Base-by-base conservation (phyloP, 1,140 invertebrate species). In the Archivesica marissinica region DNA sequence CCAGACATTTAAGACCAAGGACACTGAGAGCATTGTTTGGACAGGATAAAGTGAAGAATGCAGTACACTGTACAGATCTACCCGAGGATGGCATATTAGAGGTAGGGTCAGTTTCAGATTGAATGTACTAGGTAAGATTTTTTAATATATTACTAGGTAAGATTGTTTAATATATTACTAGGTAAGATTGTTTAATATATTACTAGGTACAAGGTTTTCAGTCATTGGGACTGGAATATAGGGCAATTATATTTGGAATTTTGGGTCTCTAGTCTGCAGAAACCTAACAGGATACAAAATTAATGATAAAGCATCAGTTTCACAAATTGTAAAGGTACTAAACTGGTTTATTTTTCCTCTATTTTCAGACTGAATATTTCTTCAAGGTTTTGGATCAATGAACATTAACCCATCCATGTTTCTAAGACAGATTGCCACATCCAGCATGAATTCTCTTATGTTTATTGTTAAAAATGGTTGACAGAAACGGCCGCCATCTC, bases 51-150 rank as follows among this genome's bases (percentile, higher is more conserved):
- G 95, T 98, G 28, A 95, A 96, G 91, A 99, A 99, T 94, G 97
- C 97, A 11, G 94, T 99, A 7, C 98, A 99, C 93, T 98, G 98
- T 91, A 99, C 98, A 41, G 98, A 99, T 95, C 94, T 99, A 72
- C 95, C 96, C 0, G 97, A 98, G 91, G 98, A 99, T 95, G 96
- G 96, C 1, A 89, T 96, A 52, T 93, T 98, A 78, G 98, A 99
- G 95, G 96, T 96, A 72, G 61, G 85, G 76, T 2, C 28, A 11
- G 38, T 30, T 0, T 15, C 13, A 17, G 0, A 59, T 7, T 17
- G 17, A 39, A 59, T 38, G 35, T 11, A 35, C 44, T 41, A 2
- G 17, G 0, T 80, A 38, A 39, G 23, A 25, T n/a, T n/a, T n/a
- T n/a, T n/a, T n/a, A n/a, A n/a, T n/a, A n/a, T 4, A 17, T 39